Conservation (phyloP, 2,113 vertebrate species). For the Pluvialis apricaria region DNA sequence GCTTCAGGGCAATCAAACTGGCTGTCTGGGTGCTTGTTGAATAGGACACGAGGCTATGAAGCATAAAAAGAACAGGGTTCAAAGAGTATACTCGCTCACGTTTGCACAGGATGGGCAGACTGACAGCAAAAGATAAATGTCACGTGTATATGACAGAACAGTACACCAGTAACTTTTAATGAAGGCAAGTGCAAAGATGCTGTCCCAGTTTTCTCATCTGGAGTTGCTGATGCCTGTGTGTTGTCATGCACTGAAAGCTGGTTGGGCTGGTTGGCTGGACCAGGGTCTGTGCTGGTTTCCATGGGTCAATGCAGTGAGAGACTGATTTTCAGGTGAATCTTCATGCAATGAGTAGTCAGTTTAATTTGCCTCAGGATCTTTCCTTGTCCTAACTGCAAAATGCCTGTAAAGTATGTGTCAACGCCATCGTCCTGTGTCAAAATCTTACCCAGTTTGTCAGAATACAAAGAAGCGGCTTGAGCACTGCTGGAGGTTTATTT, state of each 20-base stretch:
- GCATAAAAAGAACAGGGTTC: background rate
- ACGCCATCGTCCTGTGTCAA: background rate
- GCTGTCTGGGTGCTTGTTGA: background rate
- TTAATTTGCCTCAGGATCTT: background rate
- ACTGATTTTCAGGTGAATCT: background rate
- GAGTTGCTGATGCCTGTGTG: background rate
- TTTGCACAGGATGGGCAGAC: background rate
- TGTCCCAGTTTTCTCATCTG: background rate
- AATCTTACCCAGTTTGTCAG: background rate
- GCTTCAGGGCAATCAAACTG: background rate
- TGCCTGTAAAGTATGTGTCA: background rate
- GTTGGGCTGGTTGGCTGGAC: background rate
- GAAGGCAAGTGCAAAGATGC: background rate
- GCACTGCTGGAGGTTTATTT: background rate
- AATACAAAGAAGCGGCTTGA: background rate
- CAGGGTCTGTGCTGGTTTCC: background rate
- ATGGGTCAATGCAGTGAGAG: background rate
- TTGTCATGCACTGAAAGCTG: background rate
- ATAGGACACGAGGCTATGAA: background rate
- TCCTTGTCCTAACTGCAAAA: background rate
- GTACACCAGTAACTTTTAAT: background rate
- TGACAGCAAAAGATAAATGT: background rate
- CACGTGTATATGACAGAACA: background rate
- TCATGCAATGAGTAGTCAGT: background rate
- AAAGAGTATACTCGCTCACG: fast-evolving